These are phyloP conservation scores for Stenurella melanura DNA, from an alignment of 2,888 invertebrate genomes.

Conservation along the genomic window DNA sequence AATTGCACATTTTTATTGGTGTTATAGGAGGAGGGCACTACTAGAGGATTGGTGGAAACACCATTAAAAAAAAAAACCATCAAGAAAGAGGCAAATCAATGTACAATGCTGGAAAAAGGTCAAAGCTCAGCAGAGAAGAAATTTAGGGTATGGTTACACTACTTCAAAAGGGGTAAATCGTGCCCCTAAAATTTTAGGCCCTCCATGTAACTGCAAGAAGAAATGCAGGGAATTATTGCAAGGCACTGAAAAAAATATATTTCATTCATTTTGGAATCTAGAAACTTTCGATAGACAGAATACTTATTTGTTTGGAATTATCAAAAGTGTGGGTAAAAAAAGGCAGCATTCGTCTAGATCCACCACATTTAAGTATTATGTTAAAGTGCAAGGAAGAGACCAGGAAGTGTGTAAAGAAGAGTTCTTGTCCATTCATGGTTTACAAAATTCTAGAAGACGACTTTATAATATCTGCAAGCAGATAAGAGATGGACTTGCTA, in stretches of 20 bases:
- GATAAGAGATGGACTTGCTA: constrained; percentile 8
- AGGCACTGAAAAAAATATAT: constrained; percentile 39
- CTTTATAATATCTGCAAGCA: constrained; percentile 9
- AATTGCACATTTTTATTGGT: not conserved
- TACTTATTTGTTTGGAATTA: constrained; percentile 40
- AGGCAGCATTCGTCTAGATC: constrained; percentile 10
- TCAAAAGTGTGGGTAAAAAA: constrained; percentile 10
- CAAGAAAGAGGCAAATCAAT: too few relatives aligned
- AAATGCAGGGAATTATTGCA: constrained; percentile 39
- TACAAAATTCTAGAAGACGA: constrained; percentile 23
- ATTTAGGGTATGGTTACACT: constrained; percentile 14
- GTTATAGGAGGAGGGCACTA: too few relatives aligned
- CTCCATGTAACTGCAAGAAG: constrained; percentile 41
- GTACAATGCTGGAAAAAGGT: too few relatives aligned
- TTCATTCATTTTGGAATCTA: constrained; percentile 47
- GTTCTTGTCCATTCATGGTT: constrained; percentile 16
- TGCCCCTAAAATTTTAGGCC: constrained; percentile 25
- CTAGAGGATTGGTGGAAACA: constrained; percentile 7
- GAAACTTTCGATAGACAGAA: constrained; percentile 43
- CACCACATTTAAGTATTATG: constrained; percentile 5
- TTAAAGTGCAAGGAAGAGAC: constrained; percentile 11
- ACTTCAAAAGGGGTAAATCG: constrained; percentile 3
- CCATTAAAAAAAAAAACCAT: not conserved
- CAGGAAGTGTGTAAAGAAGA: not conserved
- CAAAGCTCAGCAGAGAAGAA: constrained; percentile 19